phyloP scores from a whole-genome alignment of 2,888 invertebrate genomes.

The Unio delphinus region DNA sequence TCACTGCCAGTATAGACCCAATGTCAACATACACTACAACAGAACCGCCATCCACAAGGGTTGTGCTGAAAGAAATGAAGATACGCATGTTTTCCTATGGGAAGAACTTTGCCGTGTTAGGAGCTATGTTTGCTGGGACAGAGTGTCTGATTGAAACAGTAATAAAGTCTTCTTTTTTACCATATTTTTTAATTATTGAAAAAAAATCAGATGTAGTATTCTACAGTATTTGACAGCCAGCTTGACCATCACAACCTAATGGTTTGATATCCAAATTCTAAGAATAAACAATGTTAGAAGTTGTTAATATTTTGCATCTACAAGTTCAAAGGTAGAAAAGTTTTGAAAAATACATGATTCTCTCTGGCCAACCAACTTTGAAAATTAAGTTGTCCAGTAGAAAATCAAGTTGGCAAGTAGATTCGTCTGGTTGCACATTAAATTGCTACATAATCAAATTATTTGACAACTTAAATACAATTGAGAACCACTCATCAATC shows the following conservation, averaged over 20 bases:
- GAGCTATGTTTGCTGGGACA: conserved; percentile 92
- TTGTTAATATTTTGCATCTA: no score
- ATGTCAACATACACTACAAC: conserved; percentile 74
- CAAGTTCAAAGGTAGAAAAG: no score
- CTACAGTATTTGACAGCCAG: background rate
- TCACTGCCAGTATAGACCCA: conserved; percentile 96
- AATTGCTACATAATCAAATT: no score
- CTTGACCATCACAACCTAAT: background rate
- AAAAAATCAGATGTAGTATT: background rate
- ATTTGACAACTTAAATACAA: no score
- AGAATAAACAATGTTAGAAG: no score
- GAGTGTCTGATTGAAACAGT: conserved; percentile 96
- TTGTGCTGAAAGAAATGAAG: conserved; percentile 94
- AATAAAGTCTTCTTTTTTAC: conserved; percentile 51
- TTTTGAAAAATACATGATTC: no score
- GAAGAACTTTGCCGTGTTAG: conserved; percentile 97
- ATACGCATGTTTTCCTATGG: conserved; percentile 91
- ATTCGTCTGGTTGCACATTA: no score
- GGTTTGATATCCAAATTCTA: no score
- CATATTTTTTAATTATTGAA: background rate
- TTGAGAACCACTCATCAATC: no score
- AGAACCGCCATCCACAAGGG: conserved; percentile 86
- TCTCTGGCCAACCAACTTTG: no score
- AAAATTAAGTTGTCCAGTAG: no score
- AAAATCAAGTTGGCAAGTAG: no score